Percentiles rank a stretch among this genome's conserved stretches.
phyloP scores from a whole-genome alignment of 2,888 invertebrate genomes.

The Aleiodes alternator region DNA sequence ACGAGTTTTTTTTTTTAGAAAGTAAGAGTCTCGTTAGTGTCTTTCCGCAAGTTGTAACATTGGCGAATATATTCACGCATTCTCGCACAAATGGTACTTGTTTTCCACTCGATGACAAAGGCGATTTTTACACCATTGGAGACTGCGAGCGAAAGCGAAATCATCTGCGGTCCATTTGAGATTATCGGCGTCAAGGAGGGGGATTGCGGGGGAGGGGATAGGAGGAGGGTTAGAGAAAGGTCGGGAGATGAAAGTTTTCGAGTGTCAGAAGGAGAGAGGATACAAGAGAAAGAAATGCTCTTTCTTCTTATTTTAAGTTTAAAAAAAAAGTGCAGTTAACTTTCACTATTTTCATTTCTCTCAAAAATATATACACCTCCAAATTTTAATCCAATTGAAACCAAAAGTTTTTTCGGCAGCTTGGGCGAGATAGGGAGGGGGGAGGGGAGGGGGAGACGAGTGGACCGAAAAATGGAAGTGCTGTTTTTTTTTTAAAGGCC shows the following conservation, averaged over 20 bases:
- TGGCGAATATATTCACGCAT: constrained; percentile 6
- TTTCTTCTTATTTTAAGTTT: constrained; percentile 1
- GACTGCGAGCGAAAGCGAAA: constrained; percentile 68
- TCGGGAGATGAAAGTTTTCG: constrained; percentile 66
- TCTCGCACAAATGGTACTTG: constrained; percentile 33
- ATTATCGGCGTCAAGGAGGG: neutral
- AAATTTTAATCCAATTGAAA: constrained; percentile 19
- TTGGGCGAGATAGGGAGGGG: neutral
- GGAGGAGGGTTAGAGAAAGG: constrained; percentile 58
- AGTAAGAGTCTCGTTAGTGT: neutral
- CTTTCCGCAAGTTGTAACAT: constrained; percentile 14
- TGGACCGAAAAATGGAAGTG: neutral
- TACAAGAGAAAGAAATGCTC: neutral
- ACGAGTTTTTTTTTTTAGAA: constrained; percentile 17
- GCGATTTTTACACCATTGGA: constrained; percentile 23
- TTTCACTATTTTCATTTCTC: constrained; percentile 65
- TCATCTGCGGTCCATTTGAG: constrained; percentile 41
- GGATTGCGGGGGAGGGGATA: constrained; percentile 52
- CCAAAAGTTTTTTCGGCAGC: neutral
- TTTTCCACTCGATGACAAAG: constrained; percentile 42
- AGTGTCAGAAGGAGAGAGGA: constrained; percentile 43
- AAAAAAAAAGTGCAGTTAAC: constrained; percentile 52
- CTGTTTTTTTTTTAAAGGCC: neutral
- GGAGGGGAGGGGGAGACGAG: neutral
- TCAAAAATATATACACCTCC: constrained; percentile 59